A percentile compares a stretch with the other conserved stretches of the same genome.
Conservation (phyloP, 2,888 invertebrate genomes). For the Gymnocheta viridis region DNA sequence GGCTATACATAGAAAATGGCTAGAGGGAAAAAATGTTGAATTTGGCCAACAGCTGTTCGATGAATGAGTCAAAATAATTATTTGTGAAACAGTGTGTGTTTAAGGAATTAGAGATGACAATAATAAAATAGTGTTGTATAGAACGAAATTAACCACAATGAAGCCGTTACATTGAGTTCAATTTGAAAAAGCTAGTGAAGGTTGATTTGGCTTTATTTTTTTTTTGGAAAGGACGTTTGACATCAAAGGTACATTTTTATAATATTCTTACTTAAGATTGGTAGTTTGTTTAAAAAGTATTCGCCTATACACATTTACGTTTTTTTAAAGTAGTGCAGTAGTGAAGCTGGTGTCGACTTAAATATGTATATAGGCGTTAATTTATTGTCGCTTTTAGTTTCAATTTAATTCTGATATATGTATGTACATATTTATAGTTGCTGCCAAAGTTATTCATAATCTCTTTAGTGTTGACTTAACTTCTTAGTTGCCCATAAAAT, state of each 20-base stretch:
- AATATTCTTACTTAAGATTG: neutral
- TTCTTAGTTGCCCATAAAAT: too few relatives aligned
- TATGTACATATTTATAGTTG: too few relatives aligned
- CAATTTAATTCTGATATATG: too few relatives aligned
- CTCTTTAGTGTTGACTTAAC: too few relatives aligned
- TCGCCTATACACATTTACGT: neutral
- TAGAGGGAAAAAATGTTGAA: constrained; percentile 15
- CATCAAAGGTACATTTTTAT: neutral
- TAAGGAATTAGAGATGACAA: neutral
- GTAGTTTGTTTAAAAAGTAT: neutral
- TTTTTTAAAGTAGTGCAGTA: too few relatives aligned
- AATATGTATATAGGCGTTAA: too few relatives aligned
- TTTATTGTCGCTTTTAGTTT: too few relatives aligned
- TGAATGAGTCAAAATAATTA: neutral
- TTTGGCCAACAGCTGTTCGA: constrained; percentile 47
- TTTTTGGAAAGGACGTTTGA: neutral
- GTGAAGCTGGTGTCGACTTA: too few relatives aligned
- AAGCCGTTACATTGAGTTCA: constrained; percentile 1
- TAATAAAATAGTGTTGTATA: neutral
- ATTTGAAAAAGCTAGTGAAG: neutral
- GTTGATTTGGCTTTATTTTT: neutral
- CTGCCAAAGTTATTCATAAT: too few relatives aligned
- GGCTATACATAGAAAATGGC: constrained; percentile 15
- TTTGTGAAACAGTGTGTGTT: constrained; percentile 9
- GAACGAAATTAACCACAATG: neutral